These are phyloP conservation scores for Probosciger aterrimus DNA, from an alignment of 2,113 vertebrate genomes.

Conservation along the genomic window DNA sequence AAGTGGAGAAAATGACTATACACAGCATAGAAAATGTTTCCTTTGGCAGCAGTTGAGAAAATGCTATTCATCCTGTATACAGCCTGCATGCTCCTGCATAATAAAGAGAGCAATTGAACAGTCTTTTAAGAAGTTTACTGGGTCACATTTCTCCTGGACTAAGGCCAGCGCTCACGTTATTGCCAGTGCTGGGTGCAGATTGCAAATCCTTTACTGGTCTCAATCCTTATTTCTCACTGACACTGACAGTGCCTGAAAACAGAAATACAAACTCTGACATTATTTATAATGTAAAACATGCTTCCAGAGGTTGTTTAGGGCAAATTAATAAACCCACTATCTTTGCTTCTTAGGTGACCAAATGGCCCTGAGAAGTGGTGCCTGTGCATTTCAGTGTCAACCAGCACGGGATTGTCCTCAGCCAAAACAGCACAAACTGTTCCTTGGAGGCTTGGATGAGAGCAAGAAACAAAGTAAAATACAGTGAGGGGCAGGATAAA, in stretches of 20 bases:
- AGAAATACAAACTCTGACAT: conserved; percentile 1
- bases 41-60: conserved; percentile 47
- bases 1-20: not conserved
- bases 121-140: conserved; percentile 54
- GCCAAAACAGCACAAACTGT: not conserved
- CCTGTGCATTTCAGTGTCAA: not conserved
- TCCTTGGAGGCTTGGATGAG: not conserved
- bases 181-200: not conserved
- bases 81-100: conserved; percentile 13
- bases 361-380: not conserved
- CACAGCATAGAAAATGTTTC: conserved; percentile 5
- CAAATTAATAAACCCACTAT: not conserved
- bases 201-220: not conserved
- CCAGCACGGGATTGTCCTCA: not conserved
- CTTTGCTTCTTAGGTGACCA: not conserved
- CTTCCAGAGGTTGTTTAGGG: not conserved
- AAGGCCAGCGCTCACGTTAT: not conserved
- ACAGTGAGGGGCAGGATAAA: not conserved
- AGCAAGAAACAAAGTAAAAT: not conserved
- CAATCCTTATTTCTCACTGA: not conserved
- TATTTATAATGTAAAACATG: not conserved
- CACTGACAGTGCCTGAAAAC: not conserved
- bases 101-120: conserved; percentile 13
- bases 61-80: conserved; percentile 20
- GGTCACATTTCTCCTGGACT: conserved; percentile 56